Percentiles rank a stretch among this genome's conserved stretches.
Conservation (phyloP, 1,140 invertebrate genomes). For the Zaprionus nigranus region DNA sequence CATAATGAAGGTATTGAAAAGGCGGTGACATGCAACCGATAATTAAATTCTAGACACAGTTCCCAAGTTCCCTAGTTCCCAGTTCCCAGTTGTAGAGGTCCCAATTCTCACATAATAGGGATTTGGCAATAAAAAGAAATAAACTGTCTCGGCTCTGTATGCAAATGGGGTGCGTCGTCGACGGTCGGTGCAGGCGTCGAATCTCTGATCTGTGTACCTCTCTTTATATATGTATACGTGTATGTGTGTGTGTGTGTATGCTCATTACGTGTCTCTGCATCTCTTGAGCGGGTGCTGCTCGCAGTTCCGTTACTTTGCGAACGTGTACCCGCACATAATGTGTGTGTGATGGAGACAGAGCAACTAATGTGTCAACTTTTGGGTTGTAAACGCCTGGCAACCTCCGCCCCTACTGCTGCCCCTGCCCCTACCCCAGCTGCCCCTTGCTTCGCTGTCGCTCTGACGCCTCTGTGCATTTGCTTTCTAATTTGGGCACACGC, state of each 20-base stretch:
- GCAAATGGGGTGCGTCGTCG: slow-evolving; percentile 46
- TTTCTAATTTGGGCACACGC: slow-evolving; percentile 80
- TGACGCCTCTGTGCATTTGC: slow-evolving; percentile 56
- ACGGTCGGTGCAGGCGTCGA: slow-evolving; percentile 12
- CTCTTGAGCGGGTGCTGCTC: slow-evolving; percentile 61
- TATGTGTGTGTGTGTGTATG: background rate
- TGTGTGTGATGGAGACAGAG: slow-evolving; percentile 17
- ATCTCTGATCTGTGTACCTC: background rate
- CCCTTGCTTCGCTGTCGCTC: slow-evolving; percentile 1
- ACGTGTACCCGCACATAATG: slow-evolving; percentile 79
- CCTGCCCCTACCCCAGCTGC: background rate
- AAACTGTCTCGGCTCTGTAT: slow-evolving; percentile 48
- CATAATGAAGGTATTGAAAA: slow-evolving; percentile 78
- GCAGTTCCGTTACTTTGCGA: slow-evolving; percentile 63
- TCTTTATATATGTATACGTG: background rate
- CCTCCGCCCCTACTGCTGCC: slow-evolving; percentile 10
- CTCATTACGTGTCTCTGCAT: slow-evolving; percentile 69
- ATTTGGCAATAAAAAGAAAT: slow-evolving; percentile 70
- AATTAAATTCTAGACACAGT: slow-evolving; percentile 68
- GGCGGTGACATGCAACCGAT: slow-evolving; percentile 79
- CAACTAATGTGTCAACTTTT: slow-evolving; percentile 74
- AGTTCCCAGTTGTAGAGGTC: background rate
- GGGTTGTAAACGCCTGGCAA: slow-evolving; percentile 54
- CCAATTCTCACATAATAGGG: slow-evolving; percentile 78
- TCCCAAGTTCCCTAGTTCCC: background rate